Evolutionary conservation across 2,888 invertebrate genomes (phyloP), one percentile per base, ranked within the genome.

Genomic region (Frankliniella intonsa): DNA sequence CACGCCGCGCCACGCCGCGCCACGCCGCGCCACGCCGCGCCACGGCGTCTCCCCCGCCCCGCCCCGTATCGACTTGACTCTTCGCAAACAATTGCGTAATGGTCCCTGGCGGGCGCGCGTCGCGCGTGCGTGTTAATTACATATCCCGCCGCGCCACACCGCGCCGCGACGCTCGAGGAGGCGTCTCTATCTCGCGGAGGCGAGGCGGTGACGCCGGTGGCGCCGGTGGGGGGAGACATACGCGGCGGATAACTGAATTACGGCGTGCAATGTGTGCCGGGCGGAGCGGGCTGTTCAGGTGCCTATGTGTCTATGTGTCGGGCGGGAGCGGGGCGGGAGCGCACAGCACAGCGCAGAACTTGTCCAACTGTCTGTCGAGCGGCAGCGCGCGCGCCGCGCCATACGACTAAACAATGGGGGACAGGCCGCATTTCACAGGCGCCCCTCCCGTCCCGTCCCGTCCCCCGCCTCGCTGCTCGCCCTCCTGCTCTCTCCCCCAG

Each of bases 191-290:
- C 38, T 38, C 38, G 38, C 38, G 38, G 38, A 5, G 38, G 38
- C 38, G 38, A n/a, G 38, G 38, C 38, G 38, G 38, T 38, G 38
- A 5, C 38, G 38, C 38, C 38, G 5, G 38, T 38, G 38, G 38
- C 3, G 38, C 38, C 3, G 38, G 38, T 3, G 38, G 55, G 62
- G 62, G 62, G 19, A 19, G 62, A 62, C 62, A 14, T 17, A 14
- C 55, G 55, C 17, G 17, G 69, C 69, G 69, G 69, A 76, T 76
- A 76, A 76, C 69, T 76, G 69, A 76, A 76, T 76, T 76, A 76
- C 25, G 69, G 12, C 25, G 12, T 76, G 69, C 69, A 76, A 76
- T 76, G n/a, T 76, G n/a, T 25, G 69, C 69, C 38, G 62, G 17
- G 17, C 62, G 55, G 9, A 51, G 51, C 62, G 62, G 62, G n/a